Base-by-base conservation (phyloP, 2,113 vertebrate genomes). In the Sinocyclocheilus maitianheensis region DNA sequence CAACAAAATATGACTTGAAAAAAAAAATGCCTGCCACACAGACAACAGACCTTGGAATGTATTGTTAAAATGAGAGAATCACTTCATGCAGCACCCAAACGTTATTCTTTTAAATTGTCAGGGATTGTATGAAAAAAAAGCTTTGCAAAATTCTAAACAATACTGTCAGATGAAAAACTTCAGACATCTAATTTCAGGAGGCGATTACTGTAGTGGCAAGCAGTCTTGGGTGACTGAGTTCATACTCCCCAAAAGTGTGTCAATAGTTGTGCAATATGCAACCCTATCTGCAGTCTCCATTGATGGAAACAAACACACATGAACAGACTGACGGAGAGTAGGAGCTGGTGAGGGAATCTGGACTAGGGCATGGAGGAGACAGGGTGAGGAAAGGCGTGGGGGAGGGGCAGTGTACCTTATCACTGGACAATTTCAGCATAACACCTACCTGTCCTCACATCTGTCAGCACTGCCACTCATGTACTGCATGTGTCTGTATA, bases 391-490 rank as follows among this genome's bases (percentile, higher is more conserved):
- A 48, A 12, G 16, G 81, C 34, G 13, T n/a, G 10, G 37, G 58
- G 51, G 55, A 53, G 30, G 37, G 46, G 46, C 26, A 87, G 55
- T 37, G 78, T 37, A 79, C 76, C 75, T 55, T 78, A 75, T 87
- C 76, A 80, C 76, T 84, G 24, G 26, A 81, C 76, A 82, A 88
- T 83, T 79, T 77, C 72, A 55, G 83, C 51, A 86, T 84, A 74
- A 90, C 91, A 90, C 91, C 88, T 91, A 86, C 87, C 89, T 91
- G 91, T 92, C 91, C 62, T 83, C 82, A 74, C 83, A 76, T 87
- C 88, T 88, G 72, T 78, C 24, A 74, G 46, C 80, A 85, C 34
- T 22, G 43, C 51, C 79, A 20, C 76, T 84, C 84, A 74, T 53
- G 48, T 69, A 80, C 24, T 77, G 43, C 77, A 26, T 65, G 60